Percentiles rank a stretch among this genome's conserved stretches.
These are phyloP conservation scores for Leontopithecus rosalia DNA, from an alignment of 2,797 vertebrate species.

Conservation along the genomic window DNA sequence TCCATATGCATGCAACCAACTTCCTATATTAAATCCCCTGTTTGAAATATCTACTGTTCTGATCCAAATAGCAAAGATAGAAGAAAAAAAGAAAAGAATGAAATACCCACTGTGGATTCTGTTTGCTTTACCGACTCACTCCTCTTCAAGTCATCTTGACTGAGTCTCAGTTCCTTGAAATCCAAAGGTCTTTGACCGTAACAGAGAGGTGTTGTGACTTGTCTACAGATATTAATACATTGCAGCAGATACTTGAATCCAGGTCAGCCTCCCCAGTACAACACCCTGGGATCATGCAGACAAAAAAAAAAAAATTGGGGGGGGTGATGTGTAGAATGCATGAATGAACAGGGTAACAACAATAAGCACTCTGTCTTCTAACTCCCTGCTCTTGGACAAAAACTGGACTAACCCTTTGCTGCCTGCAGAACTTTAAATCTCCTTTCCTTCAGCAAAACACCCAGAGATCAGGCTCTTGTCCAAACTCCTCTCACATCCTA, in stretches of 20 bases:
- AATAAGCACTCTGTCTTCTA: background rate
- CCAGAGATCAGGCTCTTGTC: conserved; percentile 49
- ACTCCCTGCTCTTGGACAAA: background rate
- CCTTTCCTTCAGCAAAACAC: conserved; percentile 34
- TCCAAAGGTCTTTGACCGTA: background rate
- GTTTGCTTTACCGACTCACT: background rate
- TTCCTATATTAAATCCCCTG: background rate
- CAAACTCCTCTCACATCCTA: conserved; percentile 37
- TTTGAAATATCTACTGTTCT: background rate
- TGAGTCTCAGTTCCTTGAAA: background rate
- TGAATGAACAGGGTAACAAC: background rate
- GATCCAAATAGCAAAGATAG: background rate
- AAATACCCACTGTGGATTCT: background rate
- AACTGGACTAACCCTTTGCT: conserved; percentile 48
- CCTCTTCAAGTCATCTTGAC: background rate
- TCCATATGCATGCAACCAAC: background rate
- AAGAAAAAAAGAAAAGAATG: background rate
- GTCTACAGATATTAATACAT: background rate
- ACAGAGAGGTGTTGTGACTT: background rate
- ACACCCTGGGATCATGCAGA: background rate
- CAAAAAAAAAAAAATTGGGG: background rate
- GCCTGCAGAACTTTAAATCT: conserved; percentile 22
- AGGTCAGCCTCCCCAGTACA: background rate
- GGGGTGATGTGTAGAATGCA: background rate
- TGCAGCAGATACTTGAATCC: background rate